Evolutionary conservation across 1,140 invertebrate species (phyloP).

Genomic region (Heliothis subflexa): DNA sequence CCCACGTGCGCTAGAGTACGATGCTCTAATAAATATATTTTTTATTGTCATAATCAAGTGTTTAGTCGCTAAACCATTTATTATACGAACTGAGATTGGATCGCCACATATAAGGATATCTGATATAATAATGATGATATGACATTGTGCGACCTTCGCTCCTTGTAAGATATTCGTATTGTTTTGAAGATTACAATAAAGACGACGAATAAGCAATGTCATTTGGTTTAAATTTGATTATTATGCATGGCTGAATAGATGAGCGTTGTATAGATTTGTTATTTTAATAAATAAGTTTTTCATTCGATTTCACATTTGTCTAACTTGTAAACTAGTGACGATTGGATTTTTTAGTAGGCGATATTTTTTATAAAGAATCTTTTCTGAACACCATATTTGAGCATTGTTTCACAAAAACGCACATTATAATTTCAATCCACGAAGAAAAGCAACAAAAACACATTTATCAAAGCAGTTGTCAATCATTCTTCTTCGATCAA

Average conservation of each 20-base stretch:
- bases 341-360: too few relatives aligned
- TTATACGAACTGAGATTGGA: conserved; percentile 6
- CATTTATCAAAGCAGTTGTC: conserved; percentile 6
- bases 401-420: not conserved
- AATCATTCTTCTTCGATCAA: not conserved
- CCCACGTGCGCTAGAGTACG: conserved; percentile 10
- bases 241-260: not conserved
- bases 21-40: conserved; percentile 40
- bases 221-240: conserved; percentile 19
- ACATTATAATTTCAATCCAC: not conserved
- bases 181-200: conserved; percentile 3
- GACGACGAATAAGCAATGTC: not conserved
- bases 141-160: conserved; percentile 14
- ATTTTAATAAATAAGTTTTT: not conserved
- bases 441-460: not conserved
- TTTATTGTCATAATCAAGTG: conserved; percentile 36
- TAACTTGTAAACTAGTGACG: too few relatives aligned
- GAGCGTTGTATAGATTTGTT: not conserved
- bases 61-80: not conserved
- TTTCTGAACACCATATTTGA: too few relatives aligned
- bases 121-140: conserved; percentile 6
- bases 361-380: too few relatives aligned
- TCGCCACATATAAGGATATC: not conserved
- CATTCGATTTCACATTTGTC: too few relatives aligned
- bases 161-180: conserved; percentile 26